Evolutionary conservation across 2,113 vertebrate genomes (phyloP), one percentile per base, ranked within the genome.

Genomic region (Scomber colias): DNA sequence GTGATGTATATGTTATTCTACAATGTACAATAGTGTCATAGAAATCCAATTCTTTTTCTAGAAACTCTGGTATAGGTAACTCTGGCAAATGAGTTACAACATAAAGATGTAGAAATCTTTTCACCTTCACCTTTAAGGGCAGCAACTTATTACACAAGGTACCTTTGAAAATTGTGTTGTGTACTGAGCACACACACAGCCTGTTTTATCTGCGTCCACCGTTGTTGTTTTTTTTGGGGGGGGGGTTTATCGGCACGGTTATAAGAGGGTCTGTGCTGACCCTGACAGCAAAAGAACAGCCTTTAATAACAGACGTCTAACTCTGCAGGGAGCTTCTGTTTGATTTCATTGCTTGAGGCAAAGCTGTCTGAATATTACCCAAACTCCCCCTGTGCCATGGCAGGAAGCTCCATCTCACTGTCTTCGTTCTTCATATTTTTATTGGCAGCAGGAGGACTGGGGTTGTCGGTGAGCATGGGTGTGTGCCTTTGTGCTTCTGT

Each of bases 281-380:
- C 92, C 90, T 90, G 86, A 92, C 89, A 88, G 87, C 67, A 81
- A 87, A 83, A 90, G 85, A 93, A 85, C 86, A 89, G 83, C 84
- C 92, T 93, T 93, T 93, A 93, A 93, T 93, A 92, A 91, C 86
- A 87, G 85, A 86, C 84, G 72, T 87, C 89, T 79, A 84, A 84
- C 84, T 91, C 92, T 83, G 89, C 63, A 55, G 87, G 90, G 89
- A 93, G 89, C 64, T 79, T 78, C 75, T 83, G 89, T 90, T 92
- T 89, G 89, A 91, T 88, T 92, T 90, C 87, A 87, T 87, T 74
- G 89, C 92, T 90, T 48, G 44, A 84, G 92, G 92, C 92, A 86
- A 90, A 88, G 82, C 89, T 80, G 90, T 89, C 85, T 87, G 91
- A 92, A 93, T 92, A 91, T 93, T 92, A 93, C 92, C 92, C 82